A percentile compares a stretch with the other conserved stretches of the same genome.
These are phyloP conservation scores for Lithophane leautieri DNA, from an alignment of 2,888 invertebrate genomes.

Conservation along the genomic window DNA sequence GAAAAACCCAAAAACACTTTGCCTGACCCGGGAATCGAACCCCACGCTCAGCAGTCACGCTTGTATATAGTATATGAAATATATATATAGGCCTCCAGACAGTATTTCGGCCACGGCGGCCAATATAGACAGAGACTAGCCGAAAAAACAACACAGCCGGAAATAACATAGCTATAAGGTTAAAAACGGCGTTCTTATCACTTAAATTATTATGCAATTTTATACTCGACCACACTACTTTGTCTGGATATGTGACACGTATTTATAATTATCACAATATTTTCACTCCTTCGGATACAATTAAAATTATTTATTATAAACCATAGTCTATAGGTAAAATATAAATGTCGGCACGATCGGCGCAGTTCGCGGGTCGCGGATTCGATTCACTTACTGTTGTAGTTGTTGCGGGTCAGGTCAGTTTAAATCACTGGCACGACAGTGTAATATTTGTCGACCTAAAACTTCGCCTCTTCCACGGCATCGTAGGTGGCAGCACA, in stretches of 20 bases:
- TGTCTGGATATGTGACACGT: not conserved
- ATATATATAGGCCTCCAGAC: no score
- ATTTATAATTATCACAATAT: slow-evolving; percentile 12
- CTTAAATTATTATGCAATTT: not conserved
- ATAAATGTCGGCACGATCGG: not conserved
- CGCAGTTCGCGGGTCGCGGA: no score
- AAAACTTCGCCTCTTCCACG: not conserved
- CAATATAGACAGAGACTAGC: no score
- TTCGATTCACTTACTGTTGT: not conserved
- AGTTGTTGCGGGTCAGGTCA: no score
- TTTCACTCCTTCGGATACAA: not conserved
- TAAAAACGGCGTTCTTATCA: slow-evolving; percentile 12
- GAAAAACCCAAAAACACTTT: no score
- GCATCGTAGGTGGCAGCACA: not conserved
- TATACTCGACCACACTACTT: slow-evolving; percentile 12
- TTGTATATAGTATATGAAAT: not conserved
- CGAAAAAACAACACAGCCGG: no score
- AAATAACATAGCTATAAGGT: not conserved
- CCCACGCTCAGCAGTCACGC: no score
- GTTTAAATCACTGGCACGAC: not conserved
- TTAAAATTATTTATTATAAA: not conserved
- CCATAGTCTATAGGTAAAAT: not conserved
- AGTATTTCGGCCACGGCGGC: no score
- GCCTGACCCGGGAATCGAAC: no score
- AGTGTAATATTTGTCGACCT: not conserved